Evolutionary conservation across 2,888 invertebrate genomes (phyloP).

Genomic region (Isotomurus palustris): DNA sequence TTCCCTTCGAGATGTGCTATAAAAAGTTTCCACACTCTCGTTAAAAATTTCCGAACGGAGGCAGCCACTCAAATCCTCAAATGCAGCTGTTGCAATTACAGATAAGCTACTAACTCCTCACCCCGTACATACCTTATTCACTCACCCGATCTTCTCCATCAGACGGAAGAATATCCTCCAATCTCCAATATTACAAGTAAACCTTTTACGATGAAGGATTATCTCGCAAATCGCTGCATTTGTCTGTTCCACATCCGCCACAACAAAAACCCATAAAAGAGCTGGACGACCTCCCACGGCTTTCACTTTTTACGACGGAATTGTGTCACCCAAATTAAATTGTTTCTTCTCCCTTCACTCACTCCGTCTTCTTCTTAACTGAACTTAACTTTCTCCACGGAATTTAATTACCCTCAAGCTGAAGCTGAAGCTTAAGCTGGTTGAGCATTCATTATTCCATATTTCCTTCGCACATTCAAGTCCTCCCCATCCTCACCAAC

Average conservation of each 20-base stretch:
- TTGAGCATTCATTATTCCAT: too few species aligned
- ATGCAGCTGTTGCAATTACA: conserved; percentile 11
- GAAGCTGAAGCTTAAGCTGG: too few species aligned
- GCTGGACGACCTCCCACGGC: conserved; percentile 1
- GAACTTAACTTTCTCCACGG: neutral
- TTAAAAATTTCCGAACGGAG: conserved; percentile 6
- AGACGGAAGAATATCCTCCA: neutral
- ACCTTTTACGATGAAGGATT: too few species aligned
- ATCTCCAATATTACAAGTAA: too few species aligned
- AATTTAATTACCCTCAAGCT: neutral
- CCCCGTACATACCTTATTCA: neutral
- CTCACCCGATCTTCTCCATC: too few species aligned
- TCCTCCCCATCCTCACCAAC: too few species aligned
- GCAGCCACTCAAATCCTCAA: neutral
- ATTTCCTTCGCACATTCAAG: too few species aligned
- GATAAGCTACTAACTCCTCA: conserved; percentile 7
- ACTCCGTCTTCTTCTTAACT: neutral
- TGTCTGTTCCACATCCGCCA: conserved; percentile 1
- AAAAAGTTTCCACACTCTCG: conserved; percentile 4
- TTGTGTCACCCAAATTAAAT: conserved; percentile 11
- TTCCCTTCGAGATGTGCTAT: neutral
- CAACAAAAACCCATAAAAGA: conserved; percentile 5
- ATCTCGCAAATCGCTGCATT: conserved; percentile 6
- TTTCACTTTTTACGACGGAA: conserved; percentile 10
- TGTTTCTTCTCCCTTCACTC: conserved; percentile 3